Conservation (phyloP, 2,113 vertebrate genomes). For the Acinonyx jubatus region DNA sequence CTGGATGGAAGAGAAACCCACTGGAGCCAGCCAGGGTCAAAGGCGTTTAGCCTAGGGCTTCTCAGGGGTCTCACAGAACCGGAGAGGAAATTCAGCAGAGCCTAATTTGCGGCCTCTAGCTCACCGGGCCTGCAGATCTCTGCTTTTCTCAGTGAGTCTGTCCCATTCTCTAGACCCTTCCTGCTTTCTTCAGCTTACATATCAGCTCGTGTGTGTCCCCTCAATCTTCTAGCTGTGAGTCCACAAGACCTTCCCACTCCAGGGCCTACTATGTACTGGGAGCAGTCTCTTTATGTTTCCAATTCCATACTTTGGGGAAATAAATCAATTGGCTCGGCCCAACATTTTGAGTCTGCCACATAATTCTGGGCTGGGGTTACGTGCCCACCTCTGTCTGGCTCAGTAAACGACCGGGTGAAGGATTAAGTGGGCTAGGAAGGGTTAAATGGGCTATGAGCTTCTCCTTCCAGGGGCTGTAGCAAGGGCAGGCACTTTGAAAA, state of each 20-base stretch:
- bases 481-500: neutral
- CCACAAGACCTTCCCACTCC: neutral
- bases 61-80: neutral
- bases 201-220: rapidly evolving
- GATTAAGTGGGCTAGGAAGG: neutral
- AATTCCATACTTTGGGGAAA: neutral
- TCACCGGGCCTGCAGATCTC: neutral
- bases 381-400: neutral
- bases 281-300: neutral
- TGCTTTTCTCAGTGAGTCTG: neutral
- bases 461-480: neutral
- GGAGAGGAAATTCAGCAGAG: neutral
- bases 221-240: neutral
- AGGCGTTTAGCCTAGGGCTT: neutral
- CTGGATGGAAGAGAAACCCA: neutral
- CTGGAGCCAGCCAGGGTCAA: neutral
- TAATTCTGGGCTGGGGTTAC: neutral
- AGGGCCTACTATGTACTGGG: neutral
- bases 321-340: neutral
- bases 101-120: too few relatives aligned
- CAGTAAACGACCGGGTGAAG: neutral
- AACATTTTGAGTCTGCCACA: neutral
- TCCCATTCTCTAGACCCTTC: neutral
- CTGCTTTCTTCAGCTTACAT: neutral
- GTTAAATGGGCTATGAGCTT: neutral